Evolutionary conservation across 2,113 vertebrate genomes (phyloP), one percentile per base, ranked within the genome.

Genomic region (Elaphurus davidianus): DNA sequence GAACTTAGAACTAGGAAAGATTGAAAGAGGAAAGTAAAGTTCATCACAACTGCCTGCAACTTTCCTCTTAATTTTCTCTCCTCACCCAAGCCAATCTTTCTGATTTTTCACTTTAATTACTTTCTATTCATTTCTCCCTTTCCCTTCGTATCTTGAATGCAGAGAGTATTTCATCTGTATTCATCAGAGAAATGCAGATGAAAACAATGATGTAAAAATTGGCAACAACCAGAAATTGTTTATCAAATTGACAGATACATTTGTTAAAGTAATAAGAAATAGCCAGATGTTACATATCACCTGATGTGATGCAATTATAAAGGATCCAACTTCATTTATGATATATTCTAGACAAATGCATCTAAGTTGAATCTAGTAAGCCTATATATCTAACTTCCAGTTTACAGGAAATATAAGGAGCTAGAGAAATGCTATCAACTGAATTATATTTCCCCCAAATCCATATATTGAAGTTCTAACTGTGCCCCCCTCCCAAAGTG

Each of bases 121-220:
- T 33, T 71, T 67, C 19, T 55, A 17, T 54, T n/a, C 30, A 67
- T 43, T 84, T 52, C 43, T 60, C 30, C 25, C 62, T 67, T 85
- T 43, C 14, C 50, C 28, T 67, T 67, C 52, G 81, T 19, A 55
- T 59, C 67, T 60, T 89, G 27, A 74, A 23, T 71, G 67, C n/a
- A 40, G 10, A 71, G 9, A 74, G n/a, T 74, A 74, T 74, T 74
- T 74, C 67, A 74, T 40, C n/a, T 74, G 67, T 40, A 74, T 57
- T 17, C 6, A 67, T 81, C 36, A 86, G 47, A 97, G 6, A 71
- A 93, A 78, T 52, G 40, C 28, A 81, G 87, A 96, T n/a, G 50
- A 81, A 96, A 97, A 95, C 30, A 89, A 85, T 57, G 36, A 67
- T 45, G 74, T 47, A 60, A 96, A 95, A 87, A 67, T 55, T 60